Conservation (phyloP, 2,888 invertebrate species). For the Leptinotarsa peninsularis region DNA sequence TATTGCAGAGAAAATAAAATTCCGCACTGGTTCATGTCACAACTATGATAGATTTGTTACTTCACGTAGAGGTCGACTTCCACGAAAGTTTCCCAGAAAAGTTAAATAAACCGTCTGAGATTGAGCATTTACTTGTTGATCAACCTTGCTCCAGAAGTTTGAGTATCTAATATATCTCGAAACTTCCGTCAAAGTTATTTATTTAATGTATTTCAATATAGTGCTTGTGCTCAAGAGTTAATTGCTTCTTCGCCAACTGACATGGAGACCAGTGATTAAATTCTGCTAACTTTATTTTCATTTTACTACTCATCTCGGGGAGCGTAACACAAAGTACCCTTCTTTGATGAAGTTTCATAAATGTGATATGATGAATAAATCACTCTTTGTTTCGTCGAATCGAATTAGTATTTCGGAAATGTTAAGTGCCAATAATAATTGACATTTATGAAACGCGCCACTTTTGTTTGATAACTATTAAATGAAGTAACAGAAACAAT, state of each 20-base stretch:
- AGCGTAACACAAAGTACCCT: too few species aligned
- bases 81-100: constrained; percentile 31
- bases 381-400: too few species aligned
- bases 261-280: background rate
- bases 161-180: constrained; percentile 40
- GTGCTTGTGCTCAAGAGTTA: constrained; percentile 7
- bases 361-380: too few species aligned
- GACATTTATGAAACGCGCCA: too few species aligned
- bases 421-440: too few species aligned
- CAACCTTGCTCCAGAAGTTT: constrained; percentile 43
- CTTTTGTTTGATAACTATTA: too few species aligned
- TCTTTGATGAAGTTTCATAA: too few species aligned
- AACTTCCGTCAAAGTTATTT: constrained; percentile 29
- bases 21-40: background rate
- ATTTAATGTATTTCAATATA: constrained; percentile 17
- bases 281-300: constrained; percentile 1
- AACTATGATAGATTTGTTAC: constrained; percentile 15
- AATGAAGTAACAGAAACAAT: too few species aligned
- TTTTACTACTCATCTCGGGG: background rate
- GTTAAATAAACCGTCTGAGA: constrained; percentile 42
- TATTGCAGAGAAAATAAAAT: background rate
- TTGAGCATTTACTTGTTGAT: constrained; percentile 47
- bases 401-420: too few species aligned
- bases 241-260: constrained; percentile 2
- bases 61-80: constrained; percentile 31